These are phyloP conservation scores for Schizothorax lantsangensis DNA, from an alignment of 2,797 vertebrate species.

Conservation along the genomic window DNA sequence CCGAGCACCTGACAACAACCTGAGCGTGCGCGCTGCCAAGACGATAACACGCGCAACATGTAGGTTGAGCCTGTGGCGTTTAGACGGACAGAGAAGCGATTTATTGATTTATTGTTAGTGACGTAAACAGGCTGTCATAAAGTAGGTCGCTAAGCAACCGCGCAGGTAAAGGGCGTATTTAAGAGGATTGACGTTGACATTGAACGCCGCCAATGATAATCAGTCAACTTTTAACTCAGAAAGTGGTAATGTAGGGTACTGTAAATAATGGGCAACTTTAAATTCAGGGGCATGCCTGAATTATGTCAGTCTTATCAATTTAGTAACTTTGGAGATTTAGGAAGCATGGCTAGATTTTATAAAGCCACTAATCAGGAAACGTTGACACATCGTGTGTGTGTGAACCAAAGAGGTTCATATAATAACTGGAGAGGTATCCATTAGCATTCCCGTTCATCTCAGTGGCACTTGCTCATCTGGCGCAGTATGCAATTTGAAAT, in stretches of 20 bases:
- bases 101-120: slow-evolving; percentile 22
- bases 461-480: not conserved
- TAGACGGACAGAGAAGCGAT: slow-evolving; percentile 35
- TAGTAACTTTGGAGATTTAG: not conserved
- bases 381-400: not conserved
- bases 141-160: slow-evolving; percentile 37
- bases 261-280: not conserved
- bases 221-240: not conserved
- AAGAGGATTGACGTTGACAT: slow-evolving; percentile 23
- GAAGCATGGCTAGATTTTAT: not conserved
- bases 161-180: slow-evolving; percentile 29
- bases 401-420: not conserved
- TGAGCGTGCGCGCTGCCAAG: slow-evolving; percentile 25
- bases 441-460: not conserved
- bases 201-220: not conserved
- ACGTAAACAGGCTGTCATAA: slow-evolving; percentile 23
- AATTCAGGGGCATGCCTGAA: not conserved
- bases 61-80: slow-evolving; percentile 60
- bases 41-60: slow-evolving; percentile 49
- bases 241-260: not conserved
- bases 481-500: not conserved
- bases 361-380: not conserved
- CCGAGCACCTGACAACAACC: slow-evolving; percentile 60
- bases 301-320: not conserved
- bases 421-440: not conserved